Percentiles rank a stretch among this genome's conserved stretches.
phyloP scores from a whole-genome alignment of 2,797 vertebrate species.

The Ispidina lecontei region DNA sequence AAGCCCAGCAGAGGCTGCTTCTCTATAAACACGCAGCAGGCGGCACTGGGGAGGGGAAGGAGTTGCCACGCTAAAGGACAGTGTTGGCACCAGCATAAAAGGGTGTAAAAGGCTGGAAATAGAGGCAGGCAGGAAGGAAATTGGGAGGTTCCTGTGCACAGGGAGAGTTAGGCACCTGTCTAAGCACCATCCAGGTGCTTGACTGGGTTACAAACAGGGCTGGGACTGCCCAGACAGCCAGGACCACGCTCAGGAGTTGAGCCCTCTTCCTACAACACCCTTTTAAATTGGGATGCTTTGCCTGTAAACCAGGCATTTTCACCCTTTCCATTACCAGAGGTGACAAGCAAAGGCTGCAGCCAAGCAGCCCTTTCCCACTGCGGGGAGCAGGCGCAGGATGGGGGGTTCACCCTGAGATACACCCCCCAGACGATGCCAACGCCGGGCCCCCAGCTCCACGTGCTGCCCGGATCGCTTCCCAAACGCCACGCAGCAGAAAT shows the following conservation, averaged over 20 bases:
- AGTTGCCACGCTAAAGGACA: background rate
- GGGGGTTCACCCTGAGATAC: accelerated
- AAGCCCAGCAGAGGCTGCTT: background rate
- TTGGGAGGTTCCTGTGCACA: accelerated
- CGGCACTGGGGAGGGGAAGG: background rate
- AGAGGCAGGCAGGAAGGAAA: background rate
- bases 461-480: background rate
- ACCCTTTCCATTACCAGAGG: accelerated
- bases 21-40: background rate
- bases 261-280: background rate
- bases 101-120: background rate
- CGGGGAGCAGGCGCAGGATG: accelerated
- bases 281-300: background rate
- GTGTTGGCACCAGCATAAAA: background rate
- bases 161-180: background rate
- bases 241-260: too few species aligned
- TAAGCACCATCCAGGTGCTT: background rate
- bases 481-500: background rate
- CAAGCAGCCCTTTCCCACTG: accelerated
- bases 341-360: background rate
- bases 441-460: accelerated
- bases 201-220: background rate
- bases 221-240: accelerated
- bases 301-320: background rate
- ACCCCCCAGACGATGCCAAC: background rate